A percentile compares a stretch with the other conserved stretches of the same genome.
These are phyloP conservation scores for Toxonevra muliebris DNA, from an alignment of 2,888 invertebrate species.

Conservation along the genomic window DNA sequence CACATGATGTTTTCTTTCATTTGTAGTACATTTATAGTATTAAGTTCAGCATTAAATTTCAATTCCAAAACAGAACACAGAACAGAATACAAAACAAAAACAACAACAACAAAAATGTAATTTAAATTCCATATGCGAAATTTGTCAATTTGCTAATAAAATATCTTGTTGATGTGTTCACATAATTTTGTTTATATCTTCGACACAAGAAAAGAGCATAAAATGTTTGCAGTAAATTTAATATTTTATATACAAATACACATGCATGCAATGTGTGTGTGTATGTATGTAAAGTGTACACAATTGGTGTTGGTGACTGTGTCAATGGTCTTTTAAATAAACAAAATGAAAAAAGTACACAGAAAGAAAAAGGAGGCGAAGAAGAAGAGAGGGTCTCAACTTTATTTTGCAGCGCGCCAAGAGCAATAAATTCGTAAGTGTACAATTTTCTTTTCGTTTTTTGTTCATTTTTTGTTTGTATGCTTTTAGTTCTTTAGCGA, in stretches of 20 bases:
- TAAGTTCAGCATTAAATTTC: no score
- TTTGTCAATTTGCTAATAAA: slow-evolving; percentile 27
- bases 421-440: slow-evolving; percentile 38
- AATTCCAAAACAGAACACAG: no score
- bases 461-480: slow-evolving; percentile 4
- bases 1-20: no score
- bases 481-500: slow-evolving; percentile 16
- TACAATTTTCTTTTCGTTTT: slow-evolving; percentile 24
- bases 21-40: no score
- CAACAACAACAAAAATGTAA: no score
- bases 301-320: slow-evolving; percentile 25
- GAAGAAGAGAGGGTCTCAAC: slow-evolving; percentile 5
- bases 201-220: background rate
- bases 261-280: slow-evolving; percentile 8
- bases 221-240: slow-evolving; percentile 39
- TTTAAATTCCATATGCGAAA: slow-evolving; percentile 13
- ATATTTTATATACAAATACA: slow-evolving; percentile 33
- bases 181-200: slow-evolving; percentile 25
- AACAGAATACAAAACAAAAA: no score
- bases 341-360: background rate
- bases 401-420: slow-evolving; percentile 34
- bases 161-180: slow-evolving; percentile 24
- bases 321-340: slow-evolving; percentile 32
- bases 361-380: background rate
- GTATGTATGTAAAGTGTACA: slow-evolving; percentile 3